Percentiles rank a stretch among this genome's conserved stretches.
Evolutionary conservation across 2,113 vertebrate genomes (phyloP).

Genomic region (Stegastes partitus): DNA sequence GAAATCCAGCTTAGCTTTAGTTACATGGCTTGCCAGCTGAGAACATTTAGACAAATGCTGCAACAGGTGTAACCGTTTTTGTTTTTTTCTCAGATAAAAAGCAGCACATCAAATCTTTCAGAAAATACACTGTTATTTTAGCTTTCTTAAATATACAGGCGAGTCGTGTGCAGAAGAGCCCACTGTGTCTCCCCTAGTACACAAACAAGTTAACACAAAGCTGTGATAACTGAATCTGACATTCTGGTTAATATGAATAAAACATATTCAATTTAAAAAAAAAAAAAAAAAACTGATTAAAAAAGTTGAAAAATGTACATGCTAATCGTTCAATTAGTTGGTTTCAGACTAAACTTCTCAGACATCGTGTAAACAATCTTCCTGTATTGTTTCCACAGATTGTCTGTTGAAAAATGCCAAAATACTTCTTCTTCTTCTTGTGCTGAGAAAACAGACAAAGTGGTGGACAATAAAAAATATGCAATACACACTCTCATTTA

Average conservation of each 20-base stretch:
- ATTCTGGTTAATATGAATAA: background rate
- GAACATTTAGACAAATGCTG: background rate
- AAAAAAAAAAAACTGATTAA: no score
- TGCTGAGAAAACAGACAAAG: no score
- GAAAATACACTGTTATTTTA: background rate
- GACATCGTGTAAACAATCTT: background rate
- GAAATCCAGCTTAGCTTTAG: conserved; percentile 1
- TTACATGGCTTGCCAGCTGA: background rate
- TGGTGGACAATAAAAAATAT: no score
- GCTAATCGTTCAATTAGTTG: no score
- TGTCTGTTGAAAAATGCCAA: conserved; percentile 1
- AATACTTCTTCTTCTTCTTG: no score
- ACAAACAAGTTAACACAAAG: background rate
- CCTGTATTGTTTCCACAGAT: background rate
- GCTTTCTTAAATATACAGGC: conserved; percentile 15
- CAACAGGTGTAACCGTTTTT: conserved; percentile 11
- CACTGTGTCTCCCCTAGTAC: background rate
- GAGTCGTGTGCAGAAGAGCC: background rate
- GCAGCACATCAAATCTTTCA: background rate
- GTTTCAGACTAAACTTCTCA: no score
- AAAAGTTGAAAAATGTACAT: no score
- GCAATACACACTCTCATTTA: background rate
- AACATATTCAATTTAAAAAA: no score
- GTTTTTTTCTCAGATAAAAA: background rate
- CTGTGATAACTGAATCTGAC: background rate